Evolutionary conservation across 2,888 invertebrate genomes (phyloP).

Genomic region (Agrochola lychnidis): DNA sequence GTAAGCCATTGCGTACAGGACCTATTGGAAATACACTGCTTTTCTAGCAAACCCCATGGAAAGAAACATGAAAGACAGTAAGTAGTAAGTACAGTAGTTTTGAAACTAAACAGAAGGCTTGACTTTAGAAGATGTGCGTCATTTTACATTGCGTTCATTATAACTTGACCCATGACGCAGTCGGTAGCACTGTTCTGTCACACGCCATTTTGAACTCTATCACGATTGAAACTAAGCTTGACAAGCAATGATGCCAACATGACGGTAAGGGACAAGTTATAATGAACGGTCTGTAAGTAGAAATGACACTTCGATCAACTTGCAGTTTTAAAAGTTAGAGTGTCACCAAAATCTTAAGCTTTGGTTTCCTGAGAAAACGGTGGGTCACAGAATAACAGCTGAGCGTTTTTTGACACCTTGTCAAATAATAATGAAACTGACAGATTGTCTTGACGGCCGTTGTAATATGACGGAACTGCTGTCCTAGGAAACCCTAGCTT

Average conservation of each 20-base stretch:
- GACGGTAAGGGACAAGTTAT: too few relatives aligned
- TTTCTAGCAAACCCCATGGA: slow-evolving; percentile 8
- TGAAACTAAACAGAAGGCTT: neutral
- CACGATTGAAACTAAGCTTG: too few relatives aligned
- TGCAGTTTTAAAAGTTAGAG: neutral
- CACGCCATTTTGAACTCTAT: too few relatives aligned
- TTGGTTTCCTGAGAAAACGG: neutral
- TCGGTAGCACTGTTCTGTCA: too few relatives aligned
- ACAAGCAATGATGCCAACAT: too few relatives aligned
- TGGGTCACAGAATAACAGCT: neutral
- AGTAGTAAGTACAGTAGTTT: neutral
- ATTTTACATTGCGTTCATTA: too few relatives aligned
- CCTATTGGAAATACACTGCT: slow-evolving; percentile 24
- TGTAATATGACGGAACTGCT: neutral
- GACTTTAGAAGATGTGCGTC: neutral
- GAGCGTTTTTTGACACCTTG: neutral
- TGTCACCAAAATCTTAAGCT: neutral
- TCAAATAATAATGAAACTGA: neutral
- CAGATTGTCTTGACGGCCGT: neutral
- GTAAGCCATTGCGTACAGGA: slow-evolving; percentile 21
- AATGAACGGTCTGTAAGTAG: too few relatives aligned
- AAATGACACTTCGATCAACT: too few relatives aligned
- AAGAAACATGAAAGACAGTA: neutral
- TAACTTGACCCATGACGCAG: too few relatives aligned
- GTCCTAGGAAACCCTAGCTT: neutral